Evolutionary conservation across 1,140 invertebrate species (phyloP).

Genomic region (Palaemon carinicauda): DNA sequence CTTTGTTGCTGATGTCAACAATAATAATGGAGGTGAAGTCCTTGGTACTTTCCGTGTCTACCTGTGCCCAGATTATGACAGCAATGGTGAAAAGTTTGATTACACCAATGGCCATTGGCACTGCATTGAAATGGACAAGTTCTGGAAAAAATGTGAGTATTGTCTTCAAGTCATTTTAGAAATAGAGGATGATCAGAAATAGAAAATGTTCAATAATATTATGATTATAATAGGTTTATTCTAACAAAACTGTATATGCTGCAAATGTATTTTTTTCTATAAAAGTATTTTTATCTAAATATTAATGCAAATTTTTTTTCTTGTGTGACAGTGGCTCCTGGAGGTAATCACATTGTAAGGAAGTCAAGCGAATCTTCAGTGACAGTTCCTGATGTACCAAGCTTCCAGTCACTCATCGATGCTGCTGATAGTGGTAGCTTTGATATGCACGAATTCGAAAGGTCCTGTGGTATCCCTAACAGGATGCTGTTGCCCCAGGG

Average conservation of each 20-base stretch:
- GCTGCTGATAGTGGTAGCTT: background rate
- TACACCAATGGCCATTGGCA: conserved; percentile 71
- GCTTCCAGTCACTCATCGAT: background rate
- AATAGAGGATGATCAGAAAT: too few species aligned
- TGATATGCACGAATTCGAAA: background rate
- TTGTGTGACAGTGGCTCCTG: too few species aligned
- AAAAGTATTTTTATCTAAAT: too few species aligned
- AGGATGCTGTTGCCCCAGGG: too few species aligned
- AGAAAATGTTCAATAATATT: too few species aligned
- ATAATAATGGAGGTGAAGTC: conserved; percentile 40
- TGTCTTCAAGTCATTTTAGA: too few species aligned
- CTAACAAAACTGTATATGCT: too few species aligned
- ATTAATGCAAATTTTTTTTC: too few species aligned
- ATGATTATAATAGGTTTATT: too few species aligned
- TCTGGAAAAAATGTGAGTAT: conserved; percentile 60
- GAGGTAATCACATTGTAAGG: conserved; percentile 70
- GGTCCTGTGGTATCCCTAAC: background rate
- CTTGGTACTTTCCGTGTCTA: conserved; percentile 73
- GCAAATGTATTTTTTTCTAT: too few species aligned
- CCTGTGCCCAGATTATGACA: conserved; percentile 75
- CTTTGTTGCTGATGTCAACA: background rate
- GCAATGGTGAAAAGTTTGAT: conserved; percentile 64
- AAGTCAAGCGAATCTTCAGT: conserved; percentile 67
- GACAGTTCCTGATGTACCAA: background rate
- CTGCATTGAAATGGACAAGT: conserved; percentile 75